A percentile compares a stretch with the other conserved stretches of the same genome.
Conservation (phyloP, 2,113 vertebrate genomes). For the Gorsachius goisagi region DNA sequence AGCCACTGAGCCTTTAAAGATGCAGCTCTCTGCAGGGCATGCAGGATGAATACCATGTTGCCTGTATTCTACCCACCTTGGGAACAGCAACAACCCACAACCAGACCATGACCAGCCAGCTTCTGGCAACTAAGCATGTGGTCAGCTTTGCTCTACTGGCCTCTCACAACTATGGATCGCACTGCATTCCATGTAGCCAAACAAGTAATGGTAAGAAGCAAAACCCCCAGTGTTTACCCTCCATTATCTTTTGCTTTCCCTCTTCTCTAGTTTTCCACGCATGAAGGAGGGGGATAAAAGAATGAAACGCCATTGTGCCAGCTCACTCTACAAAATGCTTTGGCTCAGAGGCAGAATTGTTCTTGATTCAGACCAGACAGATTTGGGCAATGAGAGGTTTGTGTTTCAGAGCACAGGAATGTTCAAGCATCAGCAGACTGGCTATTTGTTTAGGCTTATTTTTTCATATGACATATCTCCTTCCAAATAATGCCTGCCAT, state of each 20-base stretch:
- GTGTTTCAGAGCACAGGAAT: background rate
- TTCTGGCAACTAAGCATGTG: background rate
- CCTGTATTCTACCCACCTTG: background rate
- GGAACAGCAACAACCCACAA: background rate
- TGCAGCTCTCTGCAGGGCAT: background rate
- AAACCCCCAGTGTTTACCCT: background rate
- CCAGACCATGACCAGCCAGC: background rate
- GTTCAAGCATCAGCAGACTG: background rate
- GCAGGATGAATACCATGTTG: background rate
- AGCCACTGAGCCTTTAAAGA: background rate
- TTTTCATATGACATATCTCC: background rate
- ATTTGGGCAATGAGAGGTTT: background rate
- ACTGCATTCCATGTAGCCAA: background rate
- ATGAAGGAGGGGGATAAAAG: background rate
- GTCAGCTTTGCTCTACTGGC: background rate
- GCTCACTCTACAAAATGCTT: background rate
- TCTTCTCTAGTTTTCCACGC: background rate
- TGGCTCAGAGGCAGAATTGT: background rate
- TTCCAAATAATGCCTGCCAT: background rate
- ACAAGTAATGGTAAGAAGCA: background rate
- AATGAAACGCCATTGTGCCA: background rate
- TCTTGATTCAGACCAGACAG: background rate
- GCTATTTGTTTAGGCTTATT: background rate
- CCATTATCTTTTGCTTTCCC: background rate
- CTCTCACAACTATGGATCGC: background rate